Base-by-base conservation (phyloP, 2,113 vertebrate species). In the Rhegmatorhina hoffmannsi region DNA sequence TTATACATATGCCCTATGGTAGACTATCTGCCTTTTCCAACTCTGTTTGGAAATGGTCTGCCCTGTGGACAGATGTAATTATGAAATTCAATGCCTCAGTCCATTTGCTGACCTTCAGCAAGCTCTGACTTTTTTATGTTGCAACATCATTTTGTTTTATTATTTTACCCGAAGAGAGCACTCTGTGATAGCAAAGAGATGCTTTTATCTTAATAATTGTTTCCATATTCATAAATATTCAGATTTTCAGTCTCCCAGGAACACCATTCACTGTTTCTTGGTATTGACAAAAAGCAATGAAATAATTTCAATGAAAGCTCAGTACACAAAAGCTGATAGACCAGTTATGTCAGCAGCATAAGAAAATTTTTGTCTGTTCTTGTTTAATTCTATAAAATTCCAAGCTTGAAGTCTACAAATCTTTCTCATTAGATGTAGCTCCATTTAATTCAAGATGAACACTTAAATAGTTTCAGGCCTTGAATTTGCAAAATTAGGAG, bases 141-240 rank as follows among this genome's bases (percentile, higher is more conserved):
- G 10, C 53, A 88, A 63, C 26, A 70, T 92, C 69, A 90, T 94
- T 92, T 87, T 87, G 62, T 89, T 96, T 96, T 95, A 95, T 90
- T 94, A 90, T 94, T 96, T 95, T 91, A 91, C 63, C 70, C 63
- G 0, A 89, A 94, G 78, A 93, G 78, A 95, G 70, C 63, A 96
- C 63, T 36, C 90, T 94, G 72, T 88, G 63, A 96, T 91, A 94
- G 70, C 74, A 83, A 84, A 96, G 84, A 92, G 43, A 82, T 52
- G 67, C 24, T 92, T 95, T 95, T 89, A 90, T 92, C 74, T 89
- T 94, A 94, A 92, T 89, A 77, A 92, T 82, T 91, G 84, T 79
- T 95, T 66, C 60, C 49, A 66, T 82, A 89, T 92, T 95, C 75
- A 94, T 94, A 96, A 92, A 95, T 95, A 96, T 90, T 92, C 74